A percentile compares a stretch with the other conserved stretches of the same genome.
Evolutionary conservation across 1,140 invertebrate genomes (phyloP).

Genomic region (Drosophila repletoides): DNA sequence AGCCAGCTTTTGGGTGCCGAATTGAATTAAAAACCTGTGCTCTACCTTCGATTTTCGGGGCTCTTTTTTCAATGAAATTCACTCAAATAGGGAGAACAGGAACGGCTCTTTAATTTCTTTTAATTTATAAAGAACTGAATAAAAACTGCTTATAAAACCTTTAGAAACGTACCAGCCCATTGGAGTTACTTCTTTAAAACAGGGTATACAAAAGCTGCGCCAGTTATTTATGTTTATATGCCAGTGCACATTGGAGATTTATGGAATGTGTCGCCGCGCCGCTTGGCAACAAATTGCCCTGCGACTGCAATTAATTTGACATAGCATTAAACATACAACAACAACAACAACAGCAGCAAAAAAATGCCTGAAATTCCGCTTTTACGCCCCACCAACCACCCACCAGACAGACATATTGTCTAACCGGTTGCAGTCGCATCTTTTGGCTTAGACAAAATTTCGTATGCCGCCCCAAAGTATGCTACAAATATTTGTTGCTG

Average conservation of each 20-base stretch:
- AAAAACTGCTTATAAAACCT: too few relatives aligned
- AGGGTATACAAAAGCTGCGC: not conserved
- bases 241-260: slow-evolving; percentile 35
- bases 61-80: too few relatives aligned
- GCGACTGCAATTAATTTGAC: slow-evolving; percentile 57
- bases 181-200: too few relatives aligned
- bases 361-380: not conserved
- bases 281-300: slow-evolving; percentile 43
- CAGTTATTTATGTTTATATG: slow-evolving; percentile 36
- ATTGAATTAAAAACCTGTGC: too few relatives aligned
- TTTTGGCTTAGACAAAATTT: slow-evolving; percentile 1
- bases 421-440: slow-evolving; percentile 21
- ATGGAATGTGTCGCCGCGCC: slow-evolving; percentile 34
- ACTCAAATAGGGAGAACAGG: too few relatives aligned
- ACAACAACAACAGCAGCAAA: too few relatives aligned
- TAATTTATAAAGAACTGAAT: too few relatives aligned
- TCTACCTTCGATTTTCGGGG: too few relatives aligned
- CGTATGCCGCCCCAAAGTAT: slow-evolving; percentile 47
- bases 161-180: too few relatives aligned
- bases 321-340: slow-evolving; percentile 19
- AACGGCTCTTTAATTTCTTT: too few relatives aligned
- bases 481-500: slow-evolving; percentile 17
- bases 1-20: too few relatives aligned
- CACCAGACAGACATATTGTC: not conserved
- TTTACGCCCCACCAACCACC: not conserved